These are phyloP conservation scores for Craterocephalus amniculus DNA, from an alignment of 2,797 vertebrate genomes.

Conservation along the genomic window DNA sequence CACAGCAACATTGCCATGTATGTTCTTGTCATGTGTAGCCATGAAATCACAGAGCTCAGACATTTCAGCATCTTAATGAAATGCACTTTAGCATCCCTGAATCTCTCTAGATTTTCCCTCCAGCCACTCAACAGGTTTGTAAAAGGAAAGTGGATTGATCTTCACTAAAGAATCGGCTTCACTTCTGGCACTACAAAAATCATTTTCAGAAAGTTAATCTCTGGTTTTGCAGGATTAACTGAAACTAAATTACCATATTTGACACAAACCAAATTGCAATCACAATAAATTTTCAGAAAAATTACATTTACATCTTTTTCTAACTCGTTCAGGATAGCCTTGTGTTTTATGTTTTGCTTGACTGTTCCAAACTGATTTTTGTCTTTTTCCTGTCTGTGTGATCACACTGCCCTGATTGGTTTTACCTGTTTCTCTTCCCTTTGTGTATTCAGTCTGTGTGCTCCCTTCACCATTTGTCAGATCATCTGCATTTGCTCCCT, in stretches of 20 bases:
- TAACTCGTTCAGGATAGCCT: too few species aligned
- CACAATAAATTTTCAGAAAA: too few species aligned
- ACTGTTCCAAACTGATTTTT: not conserved
- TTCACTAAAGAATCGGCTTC: not conserved
- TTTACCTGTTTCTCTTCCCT: not conserved
- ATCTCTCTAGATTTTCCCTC: not conserved
- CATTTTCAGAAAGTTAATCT: not conserved
- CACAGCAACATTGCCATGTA: not conserved
- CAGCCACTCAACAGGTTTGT: not conserved
- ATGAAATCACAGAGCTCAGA: not conserved
- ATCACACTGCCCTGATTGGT: not conserved
- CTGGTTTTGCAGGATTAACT: not conserved
- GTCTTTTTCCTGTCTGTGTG: not conserved
- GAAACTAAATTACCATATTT: not conserved
- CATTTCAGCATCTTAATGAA: not conserved
- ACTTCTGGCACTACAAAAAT: conserved; percentile 1
- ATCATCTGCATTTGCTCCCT: conserved; percentile 6
- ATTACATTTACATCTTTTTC: too few species aligned
- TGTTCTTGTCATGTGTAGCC: not conserved
- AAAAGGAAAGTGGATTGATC: not conserved
- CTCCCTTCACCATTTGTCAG: conserved; percentile 2
- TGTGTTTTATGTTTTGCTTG: not conserved
- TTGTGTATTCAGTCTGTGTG: conserved; percentile 12
- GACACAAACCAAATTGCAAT: not conserved
- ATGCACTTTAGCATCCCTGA: too few species aligned